These are phyloP conservation scores for Bos javanicus DNA, from an alignment of 2,113 vertebrate species.

Conservation along the genomic window DNA sequence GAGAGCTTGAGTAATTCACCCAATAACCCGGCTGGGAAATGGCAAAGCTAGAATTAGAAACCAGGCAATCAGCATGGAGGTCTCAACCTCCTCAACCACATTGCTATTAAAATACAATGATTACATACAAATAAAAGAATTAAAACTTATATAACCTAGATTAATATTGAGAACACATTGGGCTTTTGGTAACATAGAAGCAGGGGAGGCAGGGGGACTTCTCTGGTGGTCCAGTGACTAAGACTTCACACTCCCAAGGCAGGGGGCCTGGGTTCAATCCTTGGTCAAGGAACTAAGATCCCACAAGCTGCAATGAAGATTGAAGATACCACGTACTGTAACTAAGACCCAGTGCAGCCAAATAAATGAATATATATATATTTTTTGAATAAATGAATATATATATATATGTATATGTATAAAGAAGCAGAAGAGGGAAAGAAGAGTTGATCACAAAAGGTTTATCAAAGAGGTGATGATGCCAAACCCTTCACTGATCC, in stretches of 20 bases:
- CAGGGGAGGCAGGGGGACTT: background rate
- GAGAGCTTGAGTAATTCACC: background rate
- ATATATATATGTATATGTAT: background rate
- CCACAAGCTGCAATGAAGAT: background rate
- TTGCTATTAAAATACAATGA: background rate
- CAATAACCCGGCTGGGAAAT: background rate
- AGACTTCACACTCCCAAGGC: background rate
- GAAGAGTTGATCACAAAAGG: background rate
- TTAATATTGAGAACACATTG: background rate
- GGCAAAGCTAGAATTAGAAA: background rate
- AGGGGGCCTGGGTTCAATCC: background rate
- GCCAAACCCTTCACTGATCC: background rate
- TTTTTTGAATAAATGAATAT: background rate
- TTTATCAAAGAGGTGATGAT: background rate
- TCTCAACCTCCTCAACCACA: fast-evolving
- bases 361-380: background rate
- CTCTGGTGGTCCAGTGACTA: background rate
- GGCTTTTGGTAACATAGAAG: background rate
- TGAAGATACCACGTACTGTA: background rate
- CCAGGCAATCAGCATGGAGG: background rate
- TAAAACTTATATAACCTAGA: background rate
- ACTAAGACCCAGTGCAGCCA: background rate
- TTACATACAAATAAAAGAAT: background rate
- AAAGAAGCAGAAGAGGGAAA: background rate
- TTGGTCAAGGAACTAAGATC: background rate